These are phyloP conservation scores for Aldabrachelys gigantea DNA, from an alignment of 2,113 vertebrate species.

Conservation along the genomic window DNA sequence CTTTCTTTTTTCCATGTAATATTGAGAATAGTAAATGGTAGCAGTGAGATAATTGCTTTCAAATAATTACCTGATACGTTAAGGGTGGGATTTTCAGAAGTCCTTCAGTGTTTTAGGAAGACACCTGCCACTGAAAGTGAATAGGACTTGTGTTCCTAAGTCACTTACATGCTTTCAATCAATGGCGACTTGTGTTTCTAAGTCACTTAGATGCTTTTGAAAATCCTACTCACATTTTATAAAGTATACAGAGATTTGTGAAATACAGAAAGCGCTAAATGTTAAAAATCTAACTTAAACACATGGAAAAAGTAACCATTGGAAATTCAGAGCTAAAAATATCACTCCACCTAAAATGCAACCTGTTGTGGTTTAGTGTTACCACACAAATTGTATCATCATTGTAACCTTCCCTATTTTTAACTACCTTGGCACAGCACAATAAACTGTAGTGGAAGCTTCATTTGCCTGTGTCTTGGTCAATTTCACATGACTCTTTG, in stretches of 20 bases:
- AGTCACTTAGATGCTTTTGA: background rate
- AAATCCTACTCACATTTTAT: background rate
- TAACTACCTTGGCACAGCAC: background rate
- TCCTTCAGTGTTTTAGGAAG: background rate
- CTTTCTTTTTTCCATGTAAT: background rate
- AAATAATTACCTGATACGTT: accelerated
- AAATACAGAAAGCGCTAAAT: background rate
- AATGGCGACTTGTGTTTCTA: background rate
- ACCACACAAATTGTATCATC: accelerated
- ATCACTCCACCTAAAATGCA: accelerated
- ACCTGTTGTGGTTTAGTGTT: background rate
- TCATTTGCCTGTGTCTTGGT: background rate
- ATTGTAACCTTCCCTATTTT: background rate
- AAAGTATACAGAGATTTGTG: background rate
- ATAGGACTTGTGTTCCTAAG: background rate
- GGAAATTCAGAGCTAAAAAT: background rate
- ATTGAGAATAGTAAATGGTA: background rate
- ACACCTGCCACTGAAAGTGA: background rate
- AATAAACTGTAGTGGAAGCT: background rate
- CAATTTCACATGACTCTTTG: background rate
- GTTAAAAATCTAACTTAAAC: background rate
- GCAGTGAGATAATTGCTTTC: background rate
- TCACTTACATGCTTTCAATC: background rate
- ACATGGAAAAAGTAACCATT: background rate
- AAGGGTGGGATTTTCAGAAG: background rate